Evolutionary conservation across 53 echinoderm and acorn worm genomes (phyloP).

Genomic region (Hippasteria phrygiana): DNA sequence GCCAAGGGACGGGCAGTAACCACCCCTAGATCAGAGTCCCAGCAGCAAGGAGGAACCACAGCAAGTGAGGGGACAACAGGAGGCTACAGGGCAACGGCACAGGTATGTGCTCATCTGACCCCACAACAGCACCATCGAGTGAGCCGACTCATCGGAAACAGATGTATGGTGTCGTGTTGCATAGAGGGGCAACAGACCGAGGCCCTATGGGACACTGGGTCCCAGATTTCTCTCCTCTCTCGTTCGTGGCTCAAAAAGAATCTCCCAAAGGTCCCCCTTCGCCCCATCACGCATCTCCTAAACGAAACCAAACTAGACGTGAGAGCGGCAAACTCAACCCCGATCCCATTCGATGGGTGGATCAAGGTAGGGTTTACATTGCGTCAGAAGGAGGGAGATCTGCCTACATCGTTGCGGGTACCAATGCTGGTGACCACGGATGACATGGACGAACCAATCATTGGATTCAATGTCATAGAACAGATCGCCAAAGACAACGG

Average conservation of each 20-base stretch:
- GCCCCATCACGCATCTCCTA: slow-evolving; percentile 42
- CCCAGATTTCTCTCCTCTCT: slow-evolving; percentile 69
- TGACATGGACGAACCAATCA: slow-evolving; percentile 35
- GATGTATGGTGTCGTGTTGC: slow-evolving; percentile 57
- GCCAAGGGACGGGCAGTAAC: too few relatives aligned
- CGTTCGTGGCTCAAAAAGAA: slow-evolving; percentile 31
- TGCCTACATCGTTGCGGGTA: neutral
- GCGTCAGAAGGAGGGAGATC: neutral
- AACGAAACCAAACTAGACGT: slow-evolving; percentile 8
- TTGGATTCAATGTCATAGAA: slow-evolving; percentile 64
- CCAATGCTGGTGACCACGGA: slow-evolving; percentile 51
- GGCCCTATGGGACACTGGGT: slow-evolving; percentile 72
- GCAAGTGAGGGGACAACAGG: neutral
- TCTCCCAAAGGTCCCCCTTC: slow-evolving; percentile 25
- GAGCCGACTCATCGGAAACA: slow-evolving; percentile 54
- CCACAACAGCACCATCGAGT: slow-evolving; percentile 38
- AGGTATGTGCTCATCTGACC: slow-evolving; percentile 30
- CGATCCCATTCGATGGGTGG: slow-evolving; percentile 72
- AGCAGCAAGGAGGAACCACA: neutral
- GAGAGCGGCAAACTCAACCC: slow-evolving; percentile 62
- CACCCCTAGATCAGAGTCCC: neutral
- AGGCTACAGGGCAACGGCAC: neutral
- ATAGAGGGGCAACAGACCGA: slow-evolving; percentile 34
- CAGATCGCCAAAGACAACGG: neutral
- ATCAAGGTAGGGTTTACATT: slow-evolving; percentile 4